Percentiles rank a stretch among this genome's conserved stretches.
These are phyloP conservation scores for Pseudococcus jackbeardsleyi DNA, from an alignment of 2,888 invertebrate species.

Conservation along the genomic window DNA sequence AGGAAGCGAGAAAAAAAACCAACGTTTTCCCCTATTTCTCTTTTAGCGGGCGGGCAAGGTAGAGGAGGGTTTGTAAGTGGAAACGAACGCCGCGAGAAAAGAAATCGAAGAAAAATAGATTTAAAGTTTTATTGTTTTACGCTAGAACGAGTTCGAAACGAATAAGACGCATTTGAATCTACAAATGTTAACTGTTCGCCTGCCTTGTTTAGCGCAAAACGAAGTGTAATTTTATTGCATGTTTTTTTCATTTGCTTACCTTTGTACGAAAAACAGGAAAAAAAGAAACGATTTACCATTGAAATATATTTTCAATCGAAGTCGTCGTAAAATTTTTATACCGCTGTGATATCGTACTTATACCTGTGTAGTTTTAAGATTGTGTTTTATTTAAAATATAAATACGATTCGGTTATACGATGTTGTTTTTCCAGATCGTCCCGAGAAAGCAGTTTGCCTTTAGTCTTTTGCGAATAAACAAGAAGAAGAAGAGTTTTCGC, in stretches of 20 bases:
- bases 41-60: background rate
- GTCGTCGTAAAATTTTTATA: conserved; percentile 18
- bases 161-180: conserved; percentile 33
- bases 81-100: background rate
- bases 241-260: conserved; percentile 16
- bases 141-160: conserved; percentile 15
- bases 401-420: background rate
- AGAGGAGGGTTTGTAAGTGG: background rate
- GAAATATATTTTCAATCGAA: background rate
- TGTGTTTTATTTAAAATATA: conserved; percentile 18
- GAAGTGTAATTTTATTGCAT: conserved; percentile 27
- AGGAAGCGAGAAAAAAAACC: background rate
- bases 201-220: conserved; percentile 18
- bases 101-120: conserved; percentile 38
- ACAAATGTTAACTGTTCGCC: conserved; percentile 10
- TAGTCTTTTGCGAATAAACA: background rate
- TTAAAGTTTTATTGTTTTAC: conserved; percentile 37
- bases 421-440: conserved; percentile 7
- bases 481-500: background rate
- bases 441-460: background rate
- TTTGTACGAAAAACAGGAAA: background rate
- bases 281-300: background rate
- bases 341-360: conserved; percentile 4
- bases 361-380: conserved; percentile 24
- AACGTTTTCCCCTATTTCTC: background rate